Base-by-base conservation (phyloP, 2,797 vertebrate genomes). In the Holocentrus rufus region DNA sequence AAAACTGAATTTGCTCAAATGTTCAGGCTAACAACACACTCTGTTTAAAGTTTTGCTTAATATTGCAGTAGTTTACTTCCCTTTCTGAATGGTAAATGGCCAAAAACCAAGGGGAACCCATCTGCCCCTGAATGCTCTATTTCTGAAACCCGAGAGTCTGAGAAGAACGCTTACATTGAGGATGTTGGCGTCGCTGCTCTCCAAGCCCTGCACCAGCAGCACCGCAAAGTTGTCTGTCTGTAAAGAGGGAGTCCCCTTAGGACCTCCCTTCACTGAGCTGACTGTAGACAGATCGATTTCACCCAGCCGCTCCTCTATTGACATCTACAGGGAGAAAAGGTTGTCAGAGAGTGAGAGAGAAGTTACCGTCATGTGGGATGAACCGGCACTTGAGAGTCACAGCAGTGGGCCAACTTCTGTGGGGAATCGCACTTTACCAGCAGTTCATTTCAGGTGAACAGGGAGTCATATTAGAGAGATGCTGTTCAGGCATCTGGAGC, bases 181-280 rank as follows among this genome's bases (percentile, higher is more conserved):
- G 85, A 99, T 97, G 80, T 81, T 90, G 5, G 87, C 13, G 4
- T 99, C 97, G 0, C 93, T 95, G 90, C 98, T 99, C 92, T 99
- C 98, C 89, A 99, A 92, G 23, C 97, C 98, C 76, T 99, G 98
- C 14, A 97, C 93, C 61, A 99, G 89, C 78, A 99, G 93, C 60
- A 99, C 95, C 0, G 96, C 95, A 22, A 95, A 98, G 82, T 95
- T 96, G 77, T 98, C 97, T 0, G 95, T 96, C 87, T 97, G 96
- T 44, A 95, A 81, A 4, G 95, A 95, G 68, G 94, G 87, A 1
- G 84, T 84, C 4, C 87, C 93, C 61, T 95, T 95, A 74, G 71
- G 77, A 53, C 85, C 90, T 1, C 90, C 91, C 87, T 95, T 96
- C 50, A 71, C 79, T 0, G 57, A 17, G 4, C 88, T 71, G 31